Conservation (phyloP, 53 echinoderm and acorn worm genomes). For the Astropecten irregularis region DNA sequence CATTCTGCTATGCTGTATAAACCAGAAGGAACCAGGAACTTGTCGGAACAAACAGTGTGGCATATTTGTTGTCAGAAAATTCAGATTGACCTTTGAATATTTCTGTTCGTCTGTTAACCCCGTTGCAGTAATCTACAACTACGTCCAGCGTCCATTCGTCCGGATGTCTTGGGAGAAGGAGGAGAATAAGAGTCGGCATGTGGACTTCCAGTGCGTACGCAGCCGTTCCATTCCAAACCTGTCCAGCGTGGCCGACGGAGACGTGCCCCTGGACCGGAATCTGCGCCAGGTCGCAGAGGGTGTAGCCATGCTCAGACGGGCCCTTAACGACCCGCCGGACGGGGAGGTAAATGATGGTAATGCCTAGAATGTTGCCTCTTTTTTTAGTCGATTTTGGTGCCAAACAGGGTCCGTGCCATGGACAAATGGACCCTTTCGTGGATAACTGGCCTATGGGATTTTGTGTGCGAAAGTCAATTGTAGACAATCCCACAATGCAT, state of each 20-base stretch:
- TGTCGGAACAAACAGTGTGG: too few species aligned
- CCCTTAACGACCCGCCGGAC: constrained; percentile 6
- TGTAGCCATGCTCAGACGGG: constrained; percentile 75
- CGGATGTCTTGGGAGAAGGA: constrained; percentile 99
- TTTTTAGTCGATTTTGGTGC: too few species aligned
- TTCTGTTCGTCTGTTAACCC: too few species aligned
- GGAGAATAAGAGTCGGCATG: constrained; percentile 94
- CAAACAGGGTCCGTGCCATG: too few species aligned
- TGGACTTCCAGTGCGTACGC: constrained; percentile 98
- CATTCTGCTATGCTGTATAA: too few species aligned
- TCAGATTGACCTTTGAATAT: too few species aligned
- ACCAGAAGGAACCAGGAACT: too few species aligned
- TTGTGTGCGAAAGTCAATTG: too few species aligned
- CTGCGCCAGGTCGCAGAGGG: constrained; percentile 81
- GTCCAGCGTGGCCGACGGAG: constrained; percentile 63
- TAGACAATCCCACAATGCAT: too few species aligned
- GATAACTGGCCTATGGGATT: too few species aligned
- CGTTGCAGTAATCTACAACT: constrained; percentile 98
- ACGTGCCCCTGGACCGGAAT: constrained; percentile 42
- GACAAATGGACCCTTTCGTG: too few species aligned
- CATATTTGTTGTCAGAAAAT: too few species aligned
- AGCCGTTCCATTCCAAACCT: constrained; percentile 98
- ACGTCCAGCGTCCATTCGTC: constrained; percentile 92
- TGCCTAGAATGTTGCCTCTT: neutral
- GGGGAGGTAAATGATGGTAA: neutral